These are phyloP conservation scores for human DNA, from an alignment of 2,113 vertebrate species.

Conservation along the genomic window DNA sequence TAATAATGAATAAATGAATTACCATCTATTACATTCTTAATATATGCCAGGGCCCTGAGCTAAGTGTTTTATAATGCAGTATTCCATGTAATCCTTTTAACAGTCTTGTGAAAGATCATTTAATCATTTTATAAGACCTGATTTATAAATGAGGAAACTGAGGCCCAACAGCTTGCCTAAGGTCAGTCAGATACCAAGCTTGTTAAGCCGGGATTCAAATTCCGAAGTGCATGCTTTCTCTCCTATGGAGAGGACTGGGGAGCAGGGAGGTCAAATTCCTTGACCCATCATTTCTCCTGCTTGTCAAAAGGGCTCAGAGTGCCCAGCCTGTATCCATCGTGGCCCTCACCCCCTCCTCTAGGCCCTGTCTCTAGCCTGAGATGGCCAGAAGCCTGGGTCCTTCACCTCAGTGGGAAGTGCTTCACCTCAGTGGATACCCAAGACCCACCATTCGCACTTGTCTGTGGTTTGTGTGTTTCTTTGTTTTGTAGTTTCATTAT, in stretches of 20 bases:
- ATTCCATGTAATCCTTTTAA: neutral
- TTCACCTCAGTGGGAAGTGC: neutral
- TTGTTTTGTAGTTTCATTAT: neutral
- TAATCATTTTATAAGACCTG: constrained; percentile 10
- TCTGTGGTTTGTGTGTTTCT: neutral
- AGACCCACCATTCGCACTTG: neutral
- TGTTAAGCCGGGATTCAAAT: neutral
- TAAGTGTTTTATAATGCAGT: neutral
- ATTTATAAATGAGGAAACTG: constrained; percentile 33
- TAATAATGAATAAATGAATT: constrained; percentile 25
- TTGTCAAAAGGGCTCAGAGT: neutral
- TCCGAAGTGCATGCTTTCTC: rapidly evolving
- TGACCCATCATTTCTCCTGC: neutral
- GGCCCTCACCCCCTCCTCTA: too few relatives aligned
- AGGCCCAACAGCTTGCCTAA: neutral
- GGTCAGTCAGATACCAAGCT: neutral
- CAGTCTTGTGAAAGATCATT: neutral
- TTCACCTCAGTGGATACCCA: neutral
- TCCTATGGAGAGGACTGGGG: neutral
- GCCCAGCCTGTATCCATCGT: rapidly evolving
- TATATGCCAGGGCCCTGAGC: neutral
- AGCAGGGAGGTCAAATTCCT: too few relatives aligned
- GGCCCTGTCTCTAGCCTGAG: neutral
- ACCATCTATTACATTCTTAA: neutral
- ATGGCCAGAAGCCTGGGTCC: neutral